Conservation (phyloP, 1,140 invertebrate species). For the Cydia pomonella region DNA sequence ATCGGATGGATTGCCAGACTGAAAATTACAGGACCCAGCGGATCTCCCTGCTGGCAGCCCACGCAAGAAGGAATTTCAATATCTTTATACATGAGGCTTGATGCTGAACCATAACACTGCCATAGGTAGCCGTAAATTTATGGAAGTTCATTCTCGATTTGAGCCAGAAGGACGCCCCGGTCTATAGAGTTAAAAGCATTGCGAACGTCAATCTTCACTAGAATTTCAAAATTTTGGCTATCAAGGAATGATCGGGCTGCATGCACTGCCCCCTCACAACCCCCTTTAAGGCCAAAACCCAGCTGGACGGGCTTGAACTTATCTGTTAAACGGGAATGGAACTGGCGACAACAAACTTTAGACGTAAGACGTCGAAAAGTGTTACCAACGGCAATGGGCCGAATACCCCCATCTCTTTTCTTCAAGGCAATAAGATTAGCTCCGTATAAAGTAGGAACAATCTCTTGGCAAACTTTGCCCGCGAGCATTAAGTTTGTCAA, state of each 20-base stretch:
- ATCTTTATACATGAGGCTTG: not conserved
- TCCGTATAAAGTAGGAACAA: no score
- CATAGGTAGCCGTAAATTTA: not conserved
- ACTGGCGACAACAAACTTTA: no score
- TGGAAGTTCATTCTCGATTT: not conserved
- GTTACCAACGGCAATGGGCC: no score
- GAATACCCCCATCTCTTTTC: no score
- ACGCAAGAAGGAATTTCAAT: not conserved
- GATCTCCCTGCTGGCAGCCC: not conserved
- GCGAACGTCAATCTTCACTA: not conserved
- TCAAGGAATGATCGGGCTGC: not conserved
- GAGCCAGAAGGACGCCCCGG: not conserved
- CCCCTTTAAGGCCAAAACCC: not conserved
- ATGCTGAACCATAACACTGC: not conserved
- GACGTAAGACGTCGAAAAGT: no score
- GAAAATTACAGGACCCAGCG: not conserved
- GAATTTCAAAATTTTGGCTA: not conserved
- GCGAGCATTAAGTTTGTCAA: no score
- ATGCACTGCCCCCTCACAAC: constrained; percentile 3
- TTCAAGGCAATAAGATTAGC: no score
- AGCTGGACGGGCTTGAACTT: not conserved
- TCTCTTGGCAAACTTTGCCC: no score
- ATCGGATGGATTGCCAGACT: not conserved
- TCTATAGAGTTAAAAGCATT: not conserved
- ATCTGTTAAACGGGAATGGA: not conserved